Evolutionary conservation across 2,113 vertebrate species (phyloP).

Genomic region (Montifringilla adamsi): DNA sequence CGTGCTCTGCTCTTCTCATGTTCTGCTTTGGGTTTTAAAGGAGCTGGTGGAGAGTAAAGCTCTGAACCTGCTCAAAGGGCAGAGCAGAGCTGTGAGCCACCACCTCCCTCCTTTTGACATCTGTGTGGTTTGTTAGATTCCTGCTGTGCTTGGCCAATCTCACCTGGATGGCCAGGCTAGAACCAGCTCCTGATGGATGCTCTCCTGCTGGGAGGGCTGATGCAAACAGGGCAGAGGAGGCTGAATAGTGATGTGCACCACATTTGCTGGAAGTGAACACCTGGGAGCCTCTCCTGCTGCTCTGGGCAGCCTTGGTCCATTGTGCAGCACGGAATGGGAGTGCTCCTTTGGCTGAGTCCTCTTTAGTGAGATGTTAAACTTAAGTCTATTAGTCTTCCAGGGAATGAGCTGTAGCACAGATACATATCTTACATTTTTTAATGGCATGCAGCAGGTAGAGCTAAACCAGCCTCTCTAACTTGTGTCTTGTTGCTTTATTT

Average conservation of each 20-base stretch:
- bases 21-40: not conserved
- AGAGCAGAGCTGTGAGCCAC: not conserved
- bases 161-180: not conserved
- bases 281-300: not conserved
- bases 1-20: not conserved
- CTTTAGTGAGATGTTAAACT: not conserved
- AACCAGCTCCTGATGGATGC: not conserved
- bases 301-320: not conserved
- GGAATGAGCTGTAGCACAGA: not conserved
- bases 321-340: not conserved
- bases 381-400: not conserved
- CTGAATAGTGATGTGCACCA: rapidly evolving
- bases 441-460: not conserved
- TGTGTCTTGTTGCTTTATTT: not conserved
- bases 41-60: not conserved
- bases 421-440: not conserved
- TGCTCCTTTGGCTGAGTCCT: not conserved
- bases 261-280: not conserved
- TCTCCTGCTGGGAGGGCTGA: not conserved
- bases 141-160: not conserved
- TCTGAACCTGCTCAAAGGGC: not conserved
- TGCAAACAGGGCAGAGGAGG: not conserved
- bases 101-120: rapidly evolving
- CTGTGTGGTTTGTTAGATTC: not conserved
- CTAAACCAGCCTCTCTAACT: not conserved